Percentiles rank a stretch among this genome's conserved stretches.
Evolutionary conservation across 2,113 vertebrate genomes (phyloP).

Genomic region (Crotalus helleri): DNA sequence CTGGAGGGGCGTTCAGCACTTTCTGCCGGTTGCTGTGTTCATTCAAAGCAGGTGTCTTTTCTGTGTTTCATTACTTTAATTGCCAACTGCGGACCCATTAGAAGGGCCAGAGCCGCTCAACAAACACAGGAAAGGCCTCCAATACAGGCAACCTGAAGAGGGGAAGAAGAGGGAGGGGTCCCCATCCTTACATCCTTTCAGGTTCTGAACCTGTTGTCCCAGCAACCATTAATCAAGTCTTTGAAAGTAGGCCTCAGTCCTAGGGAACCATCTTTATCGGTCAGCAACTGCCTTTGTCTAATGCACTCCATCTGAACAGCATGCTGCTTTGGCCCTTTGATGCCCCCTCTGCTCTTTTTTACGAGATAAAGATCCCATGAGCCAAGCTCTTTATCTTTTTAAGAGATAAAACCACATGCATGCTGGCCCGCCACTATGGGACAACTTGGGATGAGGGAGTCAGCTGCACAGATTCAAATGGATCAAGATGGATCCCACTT

Average conservation of each 20-base stretch:
- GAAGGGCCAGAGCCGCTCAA: conserved; percentile 38
- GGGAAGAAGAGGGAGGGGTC: neutral
- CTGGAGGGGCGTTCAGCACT: conserved; percentile 38
- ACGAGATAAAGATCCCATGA: neutral
- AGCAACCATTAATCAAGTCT: neutral
- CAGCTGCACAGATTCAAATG: neutral
- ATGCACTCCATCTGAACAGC: neutral
- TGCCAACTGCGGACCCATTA: conserved; percentile 25
- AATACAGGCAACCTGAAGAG: conserved; percentile 28
- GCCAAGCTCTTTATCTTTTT: neutral
- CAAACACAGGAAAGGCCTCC: conserved; percentile 35
- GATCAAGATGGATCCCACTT: neutral
- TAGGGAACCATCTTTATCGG: conserved; percentile 12
- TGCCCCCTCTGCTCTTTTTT: too few relatives aligned
- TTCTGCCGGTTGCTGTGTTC: conserved; percentile 45
- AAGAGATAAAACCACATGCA: neutral
- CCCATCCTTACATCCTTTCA: neutral
- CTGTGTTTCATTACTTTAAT: conserved; percentile 56
- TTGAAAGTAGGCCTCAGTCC: fast-evolving
- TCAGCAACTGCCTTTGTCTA: neutral
- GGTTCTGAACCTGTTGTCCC: neutral
- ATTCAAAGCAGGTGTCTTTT: conserved; percentile 69
- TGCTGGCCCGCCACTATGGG: neutral
- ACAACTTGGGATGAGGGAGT: neutral
- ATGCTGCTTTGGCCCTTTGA: neutral